Base-by-base conservation (phyloP, 1,140 invertebrate species). In the Diuraphis noxia region DNA sequence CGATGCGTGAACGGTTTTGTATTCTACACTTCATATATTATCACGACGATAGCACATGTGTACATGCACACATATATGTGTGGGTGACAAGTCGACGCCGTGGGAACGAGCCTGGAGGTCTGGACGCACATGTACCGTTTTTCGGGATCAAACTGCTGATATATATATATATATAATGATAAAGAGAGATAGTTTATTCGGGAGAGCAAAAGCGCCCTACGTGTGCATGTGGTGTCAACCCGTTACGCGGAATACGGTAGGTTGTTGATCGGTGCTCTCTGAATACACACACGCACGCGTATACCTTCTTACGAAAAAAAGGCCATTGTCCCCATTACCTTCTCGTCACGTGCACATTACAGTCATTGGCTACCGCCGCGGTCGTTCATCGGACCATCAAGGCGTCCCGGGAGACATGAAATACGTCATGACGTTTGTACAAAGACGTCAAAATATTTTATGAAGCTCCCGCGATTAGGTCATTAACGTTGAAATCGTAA, bases 91-190 rank as follows among this genome's bases (percentile, higher is more conserved):
- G 89, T 91, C 40, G 43, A 90, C n/a, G 89, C 21, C 89, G 89
- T 91, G 89, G 89, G 89, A 91, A 91, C 89, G 13, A 91, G 89
- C 89, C 89, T 91, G 89, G 89, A 81, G 89, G 89, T 91, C 89
- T 91, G 89, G 30, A 49, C 43, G 72, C 89, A 91, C 72, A 91
- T 91, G 89, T 91, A 79, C 86, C 49, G 49, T 88, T 88, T 87
- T 88, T 88, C 43, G 34, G 43, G n/a, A 86, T 43, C 85, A 25
- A 86, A 86, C 43, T 49, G 84, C 46, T 34, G 85, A 38, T 41
- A 85, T 85, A 43, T 21, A 52, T 43, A 34, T 46, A 81, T 17
- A 82, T 30, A n/a, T 81, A 81, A 38, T 21, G 3, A 84, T 3
- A 84, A 3, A 84, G 81, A n/a, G 41, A 41, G 25, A 84, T 46